These are phyloP conservation scores for Molorchus minor DNA, from an alignment of 2,888 invertebrate genomes.

Conservation along the genomic window DNA sequence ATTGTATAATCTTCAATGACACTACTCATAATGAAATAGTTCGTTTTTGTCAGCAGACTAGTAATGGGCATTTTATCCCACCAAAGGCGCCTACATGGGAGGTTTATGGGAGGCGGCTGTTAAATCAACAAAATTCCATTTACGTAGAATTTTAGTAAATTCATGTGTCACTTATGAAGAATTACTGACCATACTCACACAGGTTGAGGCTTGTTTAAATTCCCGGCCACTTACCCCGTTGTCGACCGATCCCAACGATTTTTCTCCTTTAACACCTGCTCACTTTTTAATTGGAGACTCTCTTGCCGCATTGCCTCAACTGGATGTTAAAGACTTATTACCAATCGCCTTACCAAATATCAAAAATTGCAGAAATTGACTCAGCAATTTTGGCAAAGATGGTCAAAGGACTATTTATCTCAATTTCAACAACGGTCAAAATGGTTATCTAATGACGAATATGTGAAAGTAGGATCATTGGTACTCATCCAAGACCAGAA, in stretches of 20 bases:
- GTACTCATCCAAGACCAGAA: slow-evolving; percentile 27
- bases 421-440: slow-evolving; percentile 16
- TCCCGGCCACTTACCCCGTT: slow-evolving; percentile 40
- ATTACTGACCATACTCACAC: slow-evolving; percentile 46
- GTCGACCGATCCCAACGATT: background rate
- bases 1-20: slow-evolving; percentile 6
- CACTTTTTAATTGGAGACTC: slow-evolving; percentile 22
- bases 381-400: slow-evolving; percentile 23
- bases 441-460: slow-evolving; percentile 3
- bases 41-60: slow-evolving; percentile 6
- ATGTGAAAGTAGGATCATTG: slow-evolving; percentile 16
- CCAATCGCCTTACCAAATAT: background rate
- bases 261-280: slow-evolving; percentile 6
- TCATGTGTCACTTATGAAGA: slow-evolving; percentile 50
- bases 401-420: slow-evolving; percentile 21
- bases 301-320: background rate
- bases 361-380: slow-evolving; percentile 15
- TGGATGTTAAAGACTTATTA: background rate
- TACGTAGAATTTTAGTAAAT: slow-evolving; percentile 42
- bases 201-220: slow-evolving; percentile 51
- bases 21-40: slow-evolving; percentile 1
- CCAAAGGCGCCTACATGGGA: slow-evolving; percentile 13
- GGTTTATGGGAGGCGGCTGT: slow-evolving; percentile 13
- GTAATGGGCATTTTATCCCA: slow-evolving; percentile 14
- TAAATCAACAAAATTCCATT: slow-evolving; percentile 43